Conservation (phyloP, 2,113 vertebrate genomes). For the Gadus macrocephalus region DNA sequence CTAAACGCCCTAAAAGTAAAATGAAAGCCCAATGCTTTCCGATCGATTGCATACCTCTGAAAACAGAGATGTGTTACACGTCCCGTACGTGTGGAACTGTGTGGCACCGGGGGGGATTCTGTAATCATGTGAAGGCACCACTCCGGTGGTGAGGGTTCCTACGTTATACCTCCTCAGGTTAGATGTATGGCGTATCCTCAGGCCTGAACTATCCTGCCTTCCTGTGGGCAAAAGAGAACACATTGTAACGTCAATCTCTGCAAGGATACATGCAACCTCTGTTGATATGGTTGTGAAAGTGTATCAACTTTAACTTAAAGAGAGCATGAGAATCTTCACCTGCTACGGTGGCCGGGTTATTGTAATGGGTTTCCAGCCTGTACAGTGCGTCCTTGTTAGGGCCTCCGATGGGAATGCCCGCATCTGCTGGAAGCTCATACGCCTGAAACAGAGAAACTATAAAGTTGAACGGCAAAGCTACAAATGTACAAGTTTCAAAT, state of each 20-base stretch:
- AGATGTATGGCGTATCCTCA: slow-evolving; percentile 67
- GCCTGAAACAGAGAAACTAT: slow-evolving; percentile 19
- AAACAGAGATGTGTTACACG: slow-evolving; percentile 73
- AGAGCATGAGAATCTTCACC: slow-evolving; percentile 48
- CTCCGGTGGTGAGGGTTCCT: slow-evolving; percentile 66
- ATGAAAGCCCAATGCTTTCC: background rate
- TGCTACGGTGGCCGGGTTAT: slow-evolving; percentile 63
- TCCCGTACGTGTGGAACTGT: slow-evolving; percentile 68
- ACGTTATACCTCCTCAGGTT: slow-evolving; percentile 66
- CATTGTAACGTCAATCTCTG: too few relatives aligned
- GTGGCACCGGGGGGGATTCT: slow-evolving; percentile 73
- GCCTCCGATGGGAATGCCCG: slow-evolving; percentile 73
- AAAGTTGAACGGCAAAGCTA: too few relatives aligned
- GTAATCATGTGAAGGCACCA: slow-evolving; percentile 38
- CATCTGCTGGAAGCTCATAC: slow-evolving; percentile 46
- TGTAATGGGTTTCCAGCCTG: slow-evolving; percentile 82
- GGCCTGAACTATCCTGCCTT: slow-evolving; percentile 73
- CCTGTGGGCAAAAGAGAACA: slow-evolving; percentile 45
- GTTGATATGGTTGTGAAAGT: background rate
- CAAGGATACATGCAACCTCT: background rate
- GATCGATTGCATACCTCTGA: slow-evolving; percentile 62
- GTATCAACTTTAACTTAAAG: background rate
- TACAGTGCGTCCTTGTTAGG: slow-evolving; percentile 53
- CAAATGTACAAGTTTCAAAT: too few relatives aligned
- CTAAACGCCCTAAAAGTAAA: too few relatives aligned